These are phyloP conservation scores for Poecile atricapillus DNA, from an alignment of 2,113 vertebrate species.

Conservation along the genomic window DNA sequence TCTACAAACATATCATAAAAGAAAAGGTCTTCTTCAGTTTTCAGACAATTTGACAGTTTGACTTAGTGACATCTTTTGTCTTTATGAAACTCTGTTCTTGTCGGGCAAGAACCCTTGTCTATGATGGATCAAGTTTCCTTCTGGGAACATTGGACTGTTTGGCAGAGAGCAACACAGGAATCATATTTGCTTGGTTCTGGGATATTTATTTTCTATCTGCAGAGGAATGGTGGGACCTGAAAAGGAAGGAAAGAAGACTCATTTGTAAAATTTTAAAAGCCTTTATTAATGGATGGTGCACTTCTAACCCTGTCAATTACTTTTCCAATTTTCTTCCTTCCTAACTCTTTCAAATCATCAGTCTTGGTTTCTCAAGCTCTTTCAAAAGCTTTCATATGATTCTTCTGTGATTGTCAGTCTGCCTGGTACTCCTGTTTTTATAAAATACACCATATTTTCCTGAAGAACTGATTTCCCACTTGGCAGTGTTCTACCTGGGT, in stretches of 20 bases:
- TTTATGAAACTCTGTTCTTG: not conserved
- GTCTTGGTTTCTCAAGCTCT: not conserved
- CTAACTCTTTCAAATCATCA: not conserved
- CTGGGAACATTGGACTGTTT: not conserved
- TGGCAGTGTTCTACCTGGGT: not conserved
- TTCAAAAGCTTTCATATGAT: not conserved
- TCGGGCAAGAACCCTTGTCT: not conserved
- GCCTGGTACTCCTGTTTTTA: not conserved
- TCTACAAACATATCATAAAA: slow-evolving; percentile 51
- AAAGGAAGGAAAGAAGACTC: not conserved
- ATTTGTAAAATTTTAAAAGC: not conserved
- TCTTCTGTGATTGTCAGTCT: not conserved
- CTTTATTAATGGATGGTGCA: not conserved
- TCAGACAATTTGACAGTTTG: not conserved
- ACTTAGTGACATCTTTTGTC: not conserved
- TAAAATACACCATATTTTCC: not conserved
- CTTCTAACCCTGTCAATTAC: not conserved
- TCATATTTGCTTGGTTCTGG: not conserved
- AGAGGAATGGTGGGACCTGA: not conserved
- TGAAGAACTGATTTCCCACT: not conserved
- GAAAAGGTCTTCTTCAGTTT: slow-evolving; percentile 51
- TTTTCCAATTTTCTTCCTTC: not conserved
- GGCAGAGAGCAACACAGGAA: not conserved
- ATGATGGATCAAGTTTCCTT: not conserved
- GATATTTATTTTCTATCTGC: not conserved